Conservation (phyloP, 2,797 vertebrate genomes). For the Muscicapa comitata region DNA sequence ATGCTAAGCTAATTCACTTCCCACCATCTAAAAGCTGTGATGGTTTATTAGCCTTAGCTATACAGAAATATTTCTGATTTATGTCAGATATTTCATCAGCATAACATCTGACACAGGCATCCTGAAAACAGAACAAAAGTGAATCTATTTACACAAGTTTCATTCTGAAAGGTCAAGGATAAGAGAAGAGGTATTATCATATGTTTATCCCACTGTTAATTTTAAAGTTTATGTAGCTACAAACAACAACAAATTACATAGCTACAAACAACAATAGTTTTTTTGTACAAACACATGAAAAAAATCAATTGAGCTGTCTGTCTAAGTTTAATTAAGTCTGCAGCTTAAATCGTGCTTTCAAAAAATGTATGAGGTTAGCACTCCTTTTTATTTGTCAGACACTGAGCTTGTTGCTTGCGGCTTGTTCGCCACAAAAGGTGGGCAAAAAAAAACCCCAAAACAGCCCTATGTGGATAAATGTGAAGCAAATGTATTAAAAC, state of each 20-base stretch:
- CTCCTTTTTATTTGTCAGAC: neutral
- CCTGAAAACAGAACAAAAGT: neutral
- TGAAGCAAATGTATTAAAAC: constrained; percentile 4
- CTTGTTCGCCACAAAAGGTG: neutral
- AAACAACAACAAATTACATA: neutral
- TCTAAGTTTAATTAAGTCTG: neutral
- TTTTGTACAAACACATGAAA: neutral
- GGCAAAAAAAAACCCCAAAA: neutral
- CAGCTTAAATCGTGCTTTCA: neutral
- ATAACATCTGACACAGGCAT: neutral
- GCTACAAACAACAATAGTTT: neutral
- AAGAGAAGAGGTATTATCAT: neutral
- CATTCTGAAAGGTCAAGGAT: neutral
- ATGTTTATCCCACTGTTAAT: neutral
- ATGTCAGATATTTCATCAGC: neutral
- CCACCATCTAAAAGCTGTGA: neutral
- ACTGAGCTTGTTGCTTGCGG: neutral
- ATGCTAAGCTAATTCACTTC: neutral
- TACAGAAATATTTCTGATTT: neutral
- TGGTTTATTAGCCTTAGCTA: neutral
- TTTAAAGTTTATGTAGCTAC: neutral
- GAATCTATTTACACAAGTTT: neutral
- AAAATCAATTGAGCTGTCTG: neutral
- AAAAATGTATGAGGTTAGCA: neutral
- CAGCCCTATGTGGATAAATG: neutral